Evolutionary conservation across 2,797 vertebrate species (phyloP), one percentile per base, ranked within the genome.

Genomic region (Syngnathus rostellatus): DNA sequence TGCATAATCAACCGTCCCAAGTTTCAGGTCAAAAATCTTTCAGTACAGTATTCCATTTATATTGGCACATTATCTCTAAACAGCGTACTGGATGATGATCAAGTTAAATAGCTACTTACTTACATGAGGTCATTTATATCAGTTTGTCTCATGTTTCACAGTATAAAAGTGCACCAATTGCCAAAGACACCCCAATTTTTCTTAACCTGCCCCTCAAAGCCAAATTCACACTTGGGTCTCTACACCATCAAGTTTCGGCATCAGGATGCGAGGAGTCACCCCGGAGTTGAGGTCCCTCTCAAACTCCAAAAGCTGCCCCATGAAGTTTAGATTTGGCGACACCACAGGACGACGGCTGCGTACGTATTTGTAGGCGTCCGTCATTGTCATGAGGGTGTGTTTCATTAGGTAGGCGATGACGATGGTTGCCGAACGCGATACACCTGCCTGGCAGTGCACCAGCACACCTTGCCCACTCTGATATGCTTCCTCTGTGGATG

Each of bases 321-420:
- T 94, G 88, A 94, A 94, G 86, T 94, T 94, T 63, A 94, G 91
- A 80, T 94, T 94, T 0, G 93, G 93, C 0, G 93, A 94, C 65
- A 94, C 93, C 68, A 94, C 88, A 0, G 92, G 92, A 5, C 93
- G 90, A 0, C 92, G 91, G 25, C 93, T 90, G 68, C 93, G 87
- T 65, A 94, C 93, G 7, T 93, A 94, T 71, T 94, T 94, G 86
- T 94, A 94, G 80, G 93, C 92, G 21, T 94, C 93, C 5, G 92
- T 92, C 92, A 94, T 93, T 71, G 93, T 94, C 93, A 94, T 94
- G 72, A 92, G 90, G 48, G 93, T 94, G 92, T 94, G 93, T 89
- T 94, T 94, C 93, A 94, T 94, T 74, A 94, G 86, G 83, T 94
- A 94, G 73, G 93, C 93, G 67, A 94, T 94, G 80, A 93, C 92